Evolutionary conservation across 2,888 invertebrate species (phyloP), one percentile per base, ranked within the genome.

Genomic region (Athripsodes cinereus): DNA sequence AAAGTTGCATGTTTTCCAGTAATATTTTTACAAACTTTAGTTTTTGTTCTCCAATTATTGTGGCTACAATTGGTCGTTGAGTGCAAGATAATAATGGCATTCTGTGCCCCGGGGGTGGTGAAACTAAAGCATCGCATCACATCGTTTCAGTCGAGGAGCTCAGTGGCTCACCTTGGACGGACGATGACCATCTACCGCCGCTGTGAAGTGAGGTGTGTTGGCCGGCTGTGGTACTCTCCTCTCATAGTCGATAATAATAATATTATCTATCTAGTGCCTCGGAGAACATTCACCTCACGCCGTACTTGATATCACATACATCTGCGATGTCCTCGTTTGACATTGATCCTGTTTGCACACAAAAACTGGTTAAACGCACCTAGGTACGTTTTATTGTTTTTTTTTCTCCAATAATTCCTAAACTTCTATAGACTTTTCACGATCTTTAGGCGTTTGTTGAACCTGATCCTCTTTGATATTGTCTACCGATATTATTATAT

Each of bases 81-180:
- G 10, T 26, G 26, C 40, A 16, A 8, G 40, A 40, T 40, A 8
- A 40, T 40, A 40, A 16, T 16, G 40, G 13, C 20, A 52, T 8
- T 26, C n/a, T 18, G n/a, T n/a, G 19, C 26, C 26, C 48, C 54
- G 19, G 19, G 48, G 48, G 31, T 26, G 18, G 40, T 40, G 40
- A 19, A 31, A 22, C 52, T 10, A 20, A 26, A 19, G 31, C 53
- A n/a, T 16, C 48, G 47, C 47, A 18, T 16, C 48, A 26, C 47
- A 18, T 46, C 44, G 53, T 46, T 44, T 53, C 46, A 44, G 44
- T 53, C 54, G 31, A 47, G 52, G 52, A 11, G 13, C 40, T 16
- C 8, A 58, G 54, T 54, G 55, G 58, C 35, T 58, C 54, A 47
- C 58, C 58, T 58, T 58, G 53, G 58, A 31, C 46, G 58, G 58